These are phyloP conservation scores for Geopemphigus sp. DNA, from an alignment of 1,140 invertebrate genomes.

Conservation along the genomic window DNA sequence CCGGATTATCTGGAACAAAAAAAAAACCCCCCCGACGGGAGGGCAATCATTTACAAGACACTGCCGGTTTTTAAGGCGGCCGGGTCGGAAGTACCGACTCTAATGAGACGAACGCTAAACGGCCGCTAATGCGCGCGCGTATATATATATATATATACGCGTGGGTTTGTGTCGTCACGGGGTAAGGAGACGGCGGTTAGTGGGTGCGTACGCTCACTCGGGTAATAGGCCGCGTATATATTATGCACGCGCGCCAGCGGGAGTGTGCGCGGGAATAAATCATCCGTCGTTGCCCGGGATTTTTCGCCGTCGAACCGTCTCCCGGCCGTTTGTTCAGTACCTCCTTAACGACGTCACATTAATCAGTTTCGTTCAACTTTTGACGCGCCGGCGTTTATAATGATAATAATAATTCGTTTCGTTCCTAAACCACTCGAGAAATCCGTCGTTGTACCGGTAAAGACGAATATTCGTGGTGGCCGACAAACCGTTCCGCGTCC, in stretches of 20 bases:
- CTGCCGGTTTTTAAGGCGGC: not conserved
- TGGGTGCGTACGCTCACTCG: not conserved
- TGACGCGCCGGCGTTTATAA: slow-evolving; percentile 34
- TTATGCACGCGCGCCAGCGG: not conserved
- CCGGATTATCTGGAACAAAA: slow-evolving; percentile 24
- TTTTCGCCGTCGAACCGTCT: slow-evolving; percentile 3
- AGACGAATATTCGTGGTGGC: too few relatives aligned
- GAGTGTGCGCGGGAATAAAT: slow-evolving; percentile 17
- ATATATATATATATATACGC: not conserved
- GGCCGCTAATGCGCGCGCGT: slow-evolving; percentile 29
- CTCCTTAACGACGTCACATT: slow-evolving; percentile 31
- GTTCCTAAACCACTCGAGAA: not conserved
- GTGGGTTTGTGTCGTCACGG: not conserved
- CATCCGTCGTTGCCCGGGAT: slow-evolving; percentile 4
- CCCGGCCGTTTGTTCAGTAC: not conserved
- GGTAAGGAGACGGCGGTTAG: not conserved
- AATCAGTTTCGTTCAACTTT: slow-evolving; percentile 44
- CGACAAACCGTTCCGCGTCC: too few relatives aligned
- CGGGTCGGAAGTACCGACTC: not conserved
- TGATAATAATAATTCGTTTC: too few relatives aligned
- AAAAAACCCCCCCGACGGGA: too few relatives aligned
- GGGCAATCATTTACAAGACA: slow-evolving; percentile 17
- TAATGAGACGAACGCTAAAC: slow-evolving; percentile 46
- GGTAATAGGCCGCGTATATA: not conserved
- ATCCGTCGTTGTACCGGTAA: not conserved